These are phyloP conservation scores for Tortricodes alternella DNA, from an alignment of 2,888 invertebrate species.

Conservation along the genomic window DNA sequence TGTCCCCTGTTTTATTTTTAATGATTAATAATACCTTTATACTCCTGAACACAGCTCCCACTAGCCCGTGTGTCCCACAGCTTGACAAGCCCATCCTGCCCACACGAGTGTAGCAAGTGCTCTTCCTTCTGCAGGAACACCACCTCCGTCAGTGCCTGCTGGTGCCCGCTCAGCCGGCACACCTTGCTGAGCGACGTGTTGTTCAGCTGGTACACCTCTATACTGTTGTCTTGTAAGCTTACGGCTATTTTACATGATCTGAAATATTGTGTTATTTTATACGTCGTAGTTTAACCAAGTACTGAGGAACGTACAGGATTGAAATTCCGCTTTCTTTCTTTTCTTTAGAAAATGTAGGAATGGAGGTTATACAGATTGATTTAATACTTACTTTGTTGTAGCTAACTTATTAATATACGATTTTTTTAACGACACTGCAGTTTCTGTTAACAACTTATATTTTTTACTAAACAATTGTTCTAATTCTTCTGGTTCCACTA, in stretches of 20 bases:
- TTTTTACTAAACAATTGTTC: constrained; percentile 60
- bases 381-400: constrained; percentile 77
- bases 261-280: constrained; percentile 28
- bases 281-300: no score
- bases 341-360: no score
- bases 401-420: constrained; percentile 84
- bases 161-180: constrained; percentile 71
- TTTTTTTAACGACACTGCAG: constrained; percentile 75
- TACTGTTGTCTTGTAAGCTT: constrained; percentile 58
- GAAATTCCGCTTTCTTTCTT: no score
- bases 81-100: constrained; percentile 81
- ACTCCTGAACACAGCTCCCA: constrained; percentile 62
- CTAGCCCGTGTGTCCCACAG: constrained; percentile 85
- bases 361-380: not conserved
- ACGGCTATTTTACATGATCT: constrained; percentile 67
- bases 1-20: not conserved
- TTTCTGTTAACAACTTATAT: constrained; percentile 71
- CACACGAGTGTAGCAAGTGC: constrained; percentile 83
- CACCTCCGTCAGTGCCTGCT: constrained; percentile 77
- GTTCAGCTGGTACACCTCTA: constrained; percentile 67
- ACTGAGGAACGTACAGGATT: no score
- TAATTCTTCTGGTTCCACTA: constrained; percentile 51
- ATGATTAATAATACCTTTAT: constrained; percentile 51
- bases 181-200: constrained; percentile 55
- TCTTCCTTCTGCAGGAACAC: constrained; percentile 83